Percentiles rank a stretch among this genome's conserved stretches.
phyloP scores from a whole-genome alignment of 2,797 vertebrate species.

The Esox masquinongy region DNA sequence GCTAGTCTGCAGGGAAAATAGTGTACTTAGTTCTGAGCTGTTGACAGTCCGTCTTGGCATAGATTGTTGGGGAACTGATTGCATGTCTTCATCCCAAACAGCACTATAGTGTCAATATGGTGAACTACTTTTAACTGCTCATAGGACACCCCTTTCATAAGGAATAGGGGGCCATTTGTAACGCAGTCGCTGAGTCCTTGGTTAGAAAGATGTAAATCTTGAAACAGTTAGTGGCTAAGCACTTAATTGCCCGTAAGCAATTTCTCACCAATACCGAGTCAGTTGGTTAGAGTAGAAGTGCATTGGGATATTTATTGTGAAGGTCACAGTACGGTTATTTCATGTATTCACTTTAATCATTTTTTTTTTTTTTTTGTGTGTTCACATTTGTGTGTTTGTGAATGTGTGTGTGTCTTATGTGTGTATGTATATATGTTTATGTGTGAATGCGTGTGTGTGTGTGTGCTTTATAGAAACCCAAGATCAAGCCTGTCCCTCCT shows the following conservation, averaged over 20 bases:
- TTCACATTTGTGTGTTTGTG: constrained; percentile 1
- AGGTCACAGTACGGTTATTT: no score
- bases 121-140: neutral
- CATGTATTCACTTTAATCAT: neutral
- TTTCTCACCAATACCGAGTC: neutral
- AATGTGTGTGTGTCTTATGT: constrained; percentile 7
- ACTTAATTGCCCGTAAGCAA: neutral
- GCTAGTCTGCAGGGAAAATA: neutral
- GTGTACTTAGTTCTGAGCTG: neutral
- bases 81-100: neutral
- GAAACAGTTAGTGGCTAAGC: neutral
- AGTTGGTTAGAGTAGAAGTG: no score
- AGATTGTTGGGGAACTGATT: neutral
- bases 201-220: neutral
- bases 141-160: neutral
- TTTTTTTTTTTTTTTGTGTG: constrained; percentile 8
- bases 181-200: neutral
- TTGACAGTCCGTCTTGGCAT: neutral
- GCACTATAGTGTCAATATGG: neutral
- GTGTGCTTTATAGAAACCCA: constrained; percentile 38
- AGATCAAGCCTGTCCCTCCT: neutral
- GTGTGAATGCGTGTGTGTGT: neutral
- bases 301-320: no score
- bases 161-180: neutral
- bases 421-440: neutral